These are phyloP conservation scores for Megalonaias nervosa DNA, from an alignment of 1,140 invertebrate species.

Conservation along the genomic window DNA sequence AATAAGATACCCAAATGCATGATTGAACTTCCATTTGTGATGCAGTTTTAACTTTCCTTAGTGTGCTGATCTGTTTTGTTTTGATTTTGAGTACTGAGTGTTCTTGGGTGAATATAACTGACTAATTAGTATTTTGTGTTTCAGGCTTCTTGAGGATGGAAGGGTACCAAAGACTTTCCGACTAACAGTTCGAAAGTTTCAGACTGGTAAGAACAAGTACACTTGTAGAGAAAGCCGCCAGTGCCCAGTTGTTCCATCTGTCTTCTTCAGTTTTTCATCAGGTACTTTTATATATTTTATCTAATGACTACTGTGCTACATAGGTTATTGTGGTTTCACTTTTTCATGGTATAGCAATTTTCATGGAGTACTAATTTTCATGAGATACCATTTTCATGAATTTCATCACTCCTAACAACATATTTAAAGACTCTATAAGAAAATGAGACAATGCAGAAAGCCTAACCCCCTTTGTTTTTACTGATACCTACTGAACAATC, in stretches of 20 bases:
- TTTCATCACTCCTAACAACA: too few species aligned
- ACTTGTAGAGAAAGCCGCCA: conserved; percentile 57
- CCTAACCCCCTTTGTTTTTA: too few species aligned
- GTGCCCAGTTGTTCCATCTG: conserved; percentile 26
- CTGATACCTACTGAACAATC: too few species aligned
- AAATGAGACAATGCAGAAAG: too few species aligned
- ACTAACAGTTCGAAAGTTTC: conserved; percentile 48
- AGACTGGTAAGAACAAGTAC: conserved; percentile 36
- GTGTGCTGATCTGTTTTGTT: neutral
- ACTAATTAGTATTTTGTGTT: conserved; percentile 1
- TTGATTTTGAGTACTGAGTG: neutral
- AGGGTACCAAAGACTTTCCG: conserved; percentile 52
- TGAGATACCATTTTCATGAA: too few species aligned
- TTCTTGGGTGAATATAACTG: neutral
- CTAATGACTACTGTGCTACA: too few species aligned
- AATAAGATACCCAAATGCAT: too few species aligned
- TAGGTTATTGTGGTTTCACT: too few species aligned
- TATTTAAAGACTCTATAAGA: too few species aligned
- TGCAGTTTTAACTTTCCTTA: neutral
- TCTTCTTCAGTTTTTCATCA: conserved; percentile 16
- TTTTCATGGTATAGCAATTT: too few species aligned
- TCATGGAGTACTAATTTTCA: too few species aligned
- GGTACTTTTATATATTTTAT: neutral
- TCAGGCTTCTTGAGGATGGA: conserved; percentile 59
- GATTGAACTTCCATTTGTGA: neutral